Conservation (phyloP, 2,888 invertebrate species). For the Itoplectis maculator region DNA sequence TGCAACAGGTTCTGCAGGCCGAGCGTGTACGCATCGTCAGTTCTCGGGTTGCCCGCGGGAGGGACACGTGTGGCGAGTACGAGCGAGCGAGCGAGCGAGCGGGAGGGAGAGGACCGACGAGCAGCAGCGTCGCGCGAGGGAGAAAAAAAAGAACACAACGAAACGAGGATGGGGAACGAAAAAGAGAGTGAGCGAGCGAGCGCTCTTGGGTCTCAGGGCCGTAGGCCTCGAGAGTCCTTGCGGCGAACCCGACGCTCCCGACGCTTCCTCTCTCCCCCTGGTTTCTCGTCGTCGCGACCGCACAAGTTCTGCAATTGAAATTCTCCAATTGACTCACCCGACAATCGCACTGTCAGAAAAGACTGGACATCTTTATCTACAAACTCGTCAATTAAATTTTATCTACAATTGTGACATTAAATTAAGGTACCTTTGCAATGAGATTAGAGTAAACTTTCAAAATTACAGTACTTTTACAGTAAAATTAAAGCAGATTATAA, state of each 20-base stretch:
- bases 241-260: background rate
- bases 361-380: too few relatives aligned
- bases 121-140: conserved; percentile 59
- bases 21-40: conserved; percentile 66
- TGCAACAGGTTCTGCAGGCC: conserved; percentile 82
- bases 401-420: too few relatives aligned
- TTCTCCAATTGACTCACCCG: background rate
- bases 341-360: background rate
- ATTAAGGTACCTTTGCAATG: too few relatives aligned
- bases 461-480: too few relatives aligned
- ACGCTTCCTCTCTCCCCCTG: background rate
- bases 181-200: conserved; percentile 43
- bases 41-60: conserved; percentile 60
- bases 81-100: conserved; percentile 58
- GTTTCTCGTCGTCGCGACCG: background rate
- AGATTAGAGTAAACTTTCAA: too few relatives aligned
- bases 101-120: conserved; percentile 65
- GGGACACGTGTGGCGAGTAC: conserved; percentile 65
- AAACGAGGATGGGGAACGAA: conserved; percentile 30
- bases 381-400: too few relatives aligned
- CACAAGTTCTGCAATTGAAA: too few relatives aligned
- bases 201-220: conserved; percentile 67
- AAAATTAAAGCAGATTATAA: too few relatives aligned
- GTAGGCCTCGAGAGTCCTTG: conserved; percentile 47
- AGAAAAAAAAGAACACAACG: conserved; percentile 24